phyloP scores from a whole-genome alignment of 1,140 invertebrate genomes.

The Drosophila serrata region DNA sequence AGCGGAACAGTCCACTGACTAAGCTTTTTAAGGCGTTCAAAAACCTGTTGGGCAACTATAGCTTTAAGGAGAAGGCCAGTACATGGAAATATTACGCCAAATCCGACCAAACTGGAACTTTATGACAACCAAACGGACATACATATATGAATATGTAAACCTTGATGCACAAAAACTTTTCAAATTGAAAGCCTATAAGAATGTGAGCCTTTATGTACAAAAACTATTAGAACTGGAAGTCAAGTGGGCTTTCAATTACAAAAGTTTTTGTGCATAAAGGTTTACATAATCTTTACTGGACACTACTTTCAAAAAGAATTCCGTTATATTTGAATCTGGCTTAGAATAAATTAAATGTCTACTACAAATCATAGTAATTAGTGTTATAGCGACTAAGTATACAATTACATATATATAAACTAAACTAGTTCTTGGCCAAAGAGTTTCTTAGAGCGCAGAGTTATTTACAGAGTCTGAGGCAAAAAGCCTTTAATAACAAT shows the following conservation, averaged over 20 bases:
- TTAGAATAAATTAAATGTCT: conserved; percentile 18
- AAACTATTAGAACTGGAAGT: conserved; percentile 9
- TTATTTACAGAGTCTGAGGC: conserved; percentile 21
- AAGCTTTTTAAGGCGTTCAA: conserved; percentile 68
- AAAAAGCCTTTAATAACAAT: background rate
- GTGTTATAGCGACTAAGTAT: conserved; percentile 8
- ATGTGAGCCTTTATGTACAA: conserved; percentile 2
- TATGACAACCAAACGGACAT: background rate
- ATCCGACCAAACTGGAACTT: background rate
- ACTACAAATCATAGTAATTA: conserved; percentile 29
- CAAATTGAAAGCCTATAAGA: background rate
- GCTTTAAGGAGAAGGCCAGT: conserved; percentile 60
- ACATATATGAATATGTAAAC: conserved; percentile 6
- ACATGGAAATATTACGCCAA: conserved; percentile 27
- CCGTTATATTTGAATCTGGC: conserved; percentile 12
- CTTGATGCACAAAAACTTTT: conserved; percentile 9
- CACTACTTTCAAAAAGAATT: conserved; percentile 1
- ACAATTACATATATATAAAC: background rate
- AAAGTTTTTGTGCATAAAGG: conserved; percentile 1
- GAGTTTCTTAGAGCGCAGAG: conserved; percentile 13
- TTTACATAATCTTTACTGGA: background rate
- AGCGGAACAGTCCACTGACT: conserved; percentile 58
- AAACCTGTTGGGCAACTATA: conserved; percentile 60
- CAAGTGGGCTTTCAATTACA: conserved; percentile 1
- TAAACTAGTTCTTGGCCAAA: conserved; percentile 7